Evolutionary conservation across 2,113 vertebrate species (phyloP).

Genomic region (Forbesichthys papilliferus): DNA sequence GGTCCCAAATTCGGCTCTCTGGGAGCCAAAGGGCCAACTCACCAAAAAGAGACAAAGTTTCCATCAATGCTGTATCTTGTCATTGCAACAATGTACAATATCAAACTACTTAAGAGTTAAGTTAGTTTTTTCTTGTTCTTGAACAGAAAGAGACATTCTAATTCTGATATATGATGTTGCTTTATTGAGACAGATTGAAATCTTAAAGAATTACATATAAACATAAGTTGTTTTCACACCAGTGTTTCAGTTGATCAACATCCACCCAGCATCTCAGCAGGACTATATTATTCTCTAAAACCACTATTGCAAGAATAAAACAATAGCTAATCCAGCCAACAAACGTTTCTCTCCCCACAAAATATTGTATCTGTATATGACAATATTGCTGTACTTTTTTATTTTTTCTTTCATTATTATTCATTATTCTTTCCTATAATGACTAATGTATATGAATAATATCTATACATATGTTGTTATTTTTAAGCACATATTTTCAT

Average conservation of each 20-base stretch:
- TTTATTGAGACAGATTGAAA: constrained; percentile 9
- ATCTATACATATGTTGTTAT: neutral
- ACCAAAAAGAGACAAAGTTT: too few species aligned
- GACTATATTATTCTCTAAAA: too few species aligned
- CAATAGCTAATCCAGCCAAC: too few species aligned
- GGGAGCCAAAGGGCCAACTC: too few species aligned
- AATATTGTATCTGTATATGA: neutral
- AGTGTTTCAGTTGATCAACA: constrained; percentile 3
- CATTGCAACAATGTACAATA: constrained; percentile 10
- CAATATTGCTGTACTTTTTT: neutral
- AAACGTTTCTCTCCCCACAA: neutral
- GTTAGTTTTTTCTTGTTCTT: constrained; percentile 10
- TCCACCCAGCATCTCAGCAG: too few species aligned
- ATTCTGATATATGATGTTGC: neutral
- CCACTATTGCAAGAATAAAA: constrained; percentile 9
- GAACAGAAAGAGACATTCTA: neutral
- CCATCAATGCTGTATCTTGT: too few species aligned
- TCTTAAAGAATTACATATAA: neutral
- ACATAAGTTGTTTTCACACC: neutral
- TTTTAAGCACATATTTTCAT: constrained; percentile 22
- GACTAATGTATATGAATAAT: constrained; percentile 1
- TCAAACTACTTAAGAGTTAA: constrained; percentile 12
- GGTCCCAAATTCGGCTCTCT: too few species aligned
- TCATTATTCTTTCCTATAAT: too few species aligned
- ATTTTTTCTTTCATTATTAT: neutral